Evolutionary conservation across 2,797 vertebrate genomes (phyloP), one percentile per base, ranked within the genome.

Genomic region (Streptopelia turtur): DNA sequence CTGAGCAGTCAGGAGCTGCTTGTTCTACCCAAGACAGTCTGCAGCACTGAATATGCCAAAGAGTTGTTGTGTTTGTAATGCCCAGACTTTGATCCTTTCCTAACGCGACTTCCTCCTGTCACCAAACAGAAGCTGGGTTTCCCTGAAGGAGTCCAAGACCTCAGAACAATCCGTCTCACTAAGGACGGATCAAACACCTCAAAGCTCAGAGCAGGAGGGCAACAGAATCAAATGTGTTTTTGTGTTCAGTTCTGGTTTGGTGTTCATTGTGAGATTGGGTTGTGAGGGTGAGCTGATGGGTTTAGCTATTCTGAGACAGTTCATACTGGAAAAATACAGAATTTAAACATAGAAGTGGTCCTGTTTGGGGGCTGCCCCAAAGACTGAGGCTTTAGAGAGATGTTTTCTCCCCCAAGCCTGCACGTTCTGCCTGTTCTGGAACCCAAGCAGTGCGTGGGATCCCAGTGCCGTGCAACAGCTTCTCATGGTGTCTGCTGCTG

Each of bases 61-160:
- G 3, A 24, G 4, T 31, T 65, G 30, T 24, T 76, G 8, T 84
- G 41, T 28, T 27, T n/a, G 23, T 41, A 18, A 4, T 9, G 22
- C 30, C 23, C 66, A 50, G 20, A 0, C 53, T 70, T 22, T 11
- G 52, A 27, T 69, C 55, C 23, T 83, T 43, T 75, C 53, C 52
- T n/a, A 3, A 2, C 1, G 14, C 55, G 30, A 0, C 24, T 53
- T 2, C 13, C 13, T 18, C 3, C 1, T 52, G 59, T 14, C 55
- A 14, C 30, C 56, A 16, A 16, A 16, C 13, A 31, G 47, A 11
- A 50, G 16, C 33, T 56, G 45, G 8, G 6, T 49, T 60, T 30
- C 56, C 37, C 28, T 1, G 4, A 4, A 5, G 5, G 27, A 37
- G 37, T 7, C 33, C 28, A 28, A 50, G 52, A 2, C 27, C 33